A percentile compares a stretch with the other conserved stretches of the same genome.
Conservation (phyloP, 1,140 invertebrate genomes). For the Brachionus calyciflorus region DNA sequence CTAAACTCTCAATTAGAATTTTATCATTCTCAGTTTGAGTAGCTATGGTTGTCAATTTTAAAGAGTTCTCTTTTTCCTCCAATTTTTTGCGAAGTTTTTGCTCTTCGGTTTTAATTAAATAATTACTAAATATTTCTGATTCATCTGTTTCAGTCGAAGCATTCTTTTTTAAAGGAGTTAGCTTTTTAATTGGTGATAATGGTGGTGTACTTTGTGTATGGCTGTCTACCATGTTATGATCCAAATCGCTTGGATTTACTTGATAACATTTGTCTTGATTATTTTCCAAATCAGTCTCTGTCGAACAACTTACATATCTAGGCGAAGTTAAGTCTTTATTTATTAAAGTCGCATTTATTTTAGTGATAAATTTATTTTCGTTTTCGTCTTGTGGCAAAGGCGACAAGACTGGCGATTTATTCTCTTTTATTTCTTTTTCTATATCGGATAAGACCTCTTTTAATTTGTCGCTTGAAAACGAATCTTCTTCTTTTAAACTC, state of each 20-base stretch:
- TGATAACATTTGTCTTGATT: constrained; percentile 6
- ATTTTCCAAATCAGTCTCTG: background rate
- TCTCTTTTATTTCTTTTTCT: constrained; percentile 31
- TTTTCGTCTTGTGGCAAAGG: background rate
- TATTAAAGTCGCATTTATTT: no score
- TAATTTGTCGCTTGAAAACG: background rate
- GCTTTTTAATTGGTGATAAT: background rate
- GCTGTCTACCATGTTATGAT: background rate
- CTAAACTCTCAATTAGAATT: background rate
- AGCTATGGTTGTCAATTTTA: constrained; percentile 6
- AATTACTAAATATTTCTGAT: constrained; percentile 20
- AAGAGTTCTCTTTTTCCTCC: constrained; percentile 29
- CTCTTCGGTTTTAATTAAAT: constrained; percentile 24
- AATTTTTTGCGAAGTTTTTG: constrained; percentile 22
- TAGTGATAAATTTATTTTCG: no score
- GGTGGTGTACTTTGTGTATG: constrained; percentile 38
- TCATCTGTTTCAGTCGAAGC: constrained; percentile 30
- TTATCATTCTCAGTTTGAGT: background rate
- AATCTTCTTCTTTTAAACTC: background rate
- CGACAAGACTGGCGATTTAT: background rate
- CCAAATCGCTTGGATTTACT: background rate
- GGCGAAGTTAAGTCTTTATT: background rate
- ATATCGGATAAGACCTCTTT: constrained; percentile 5
- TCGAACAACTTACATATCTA: no score
- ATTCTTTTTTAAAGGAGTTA: background rate